Evolutionary conservation across 2,797 vertebrate genomes (phyloP).

Genomic region (Neolamprologus multifasciatus): DNA sequence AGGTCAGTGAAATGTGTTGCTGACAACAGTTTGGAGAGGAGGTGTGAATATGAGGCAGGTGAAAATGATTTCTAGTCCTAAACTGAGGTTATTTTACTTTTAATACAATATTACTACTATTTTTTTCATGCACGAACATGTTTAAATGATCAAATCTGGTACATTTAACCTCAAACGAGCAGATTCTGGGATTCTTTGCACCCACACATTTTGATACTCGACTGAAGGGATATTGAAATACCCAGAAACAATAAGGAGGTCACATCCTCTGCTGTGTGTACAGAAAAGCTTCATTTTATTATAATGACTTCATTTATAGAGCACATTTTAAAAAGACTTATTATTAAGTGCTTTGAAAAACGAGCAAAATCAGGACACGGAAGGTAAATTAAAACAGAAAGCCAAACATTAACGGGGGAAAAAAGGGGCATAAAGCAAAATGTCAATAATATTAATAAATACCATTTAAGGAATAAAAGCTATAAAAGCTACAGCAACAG

Average conservation of each 20-base stretch:
- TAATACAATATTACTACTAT: neutral
- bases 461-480: neutral
- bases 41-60: neutral
- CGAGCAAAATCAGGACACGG: neutral
- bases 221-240: neutral
- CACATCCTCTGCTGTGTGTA: neutral
- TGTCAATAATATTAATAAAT: neutral
- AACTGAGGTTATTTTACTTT: neutral
- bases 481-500: neutral
- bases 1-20: neutral
- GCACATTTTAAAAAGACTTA: neutral
- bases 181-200: neutral
- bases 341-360: neutral
- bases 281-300: neutral
- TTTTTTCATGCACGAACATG: accelerated
- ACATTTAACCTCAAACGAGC: neutral
- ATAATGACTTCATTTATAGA: neutral
- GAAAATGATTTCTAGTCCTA: neutral
- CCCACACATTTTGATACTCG: neutral
- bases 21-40: neutral
- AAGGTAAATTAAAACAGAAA: neutral
- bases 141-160: neutral
- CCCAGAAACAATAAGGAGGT: neutral
- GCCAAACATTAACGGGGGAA: neutral
- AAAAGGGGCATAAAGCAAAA: neutral